Base-by-base conservation (phyloP, 1,140 invertebrate genomes). In the Cydia pomonella region DNA sequence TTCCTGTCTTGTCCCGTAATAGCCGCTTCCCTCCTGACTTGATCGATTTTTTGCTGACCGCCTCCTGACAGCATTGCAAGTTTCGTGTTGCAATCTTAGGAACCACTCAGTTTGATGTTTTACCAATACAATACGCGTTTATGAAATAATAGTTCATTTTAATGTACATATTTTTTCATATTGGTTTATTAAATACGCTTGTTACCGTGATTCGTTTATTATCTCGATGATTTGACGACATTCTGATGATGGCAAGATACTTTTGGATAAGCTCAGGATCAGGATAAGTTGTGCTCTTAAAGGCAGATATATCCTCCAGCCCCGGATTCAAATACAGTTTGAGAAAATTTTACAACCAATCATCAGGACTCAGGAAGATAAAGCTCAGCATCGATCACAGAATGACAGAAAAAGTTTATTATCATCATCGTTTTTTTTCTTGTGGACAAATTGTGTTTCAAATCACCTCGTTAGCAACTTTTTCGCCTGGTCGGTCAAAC, bases 21-120 rank as follows among this genome's bases (percentile, higher is more conserved):
- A 69, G 64, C 64, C 64, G 64, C 64, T 69, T 69, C 64, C 64
- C 64, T 69, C 64, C 64, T 69, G 64, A 69, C 64, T 69, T 69
- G 64, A 69, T 69, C 64, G 64, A 69, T 69, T 69, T 69, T 69
- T 41, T 69, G 64, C 27, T 69, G 64, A 69, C 64, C 64, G 64
- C 64, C 64, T 69, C 29, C 27, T 29, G 33, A n/a, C 2, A 69
- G 27, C 64, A 13, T n/a, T n/a, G n/a, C n/a, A 69, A 69, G 64
- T 69, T 69, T 41, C 64, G 33, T 69, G 16, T 33, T 69, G 64
- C 64, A 41, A 66, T 29, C 27, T 66, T 66, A 21, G 21, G 21
- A 63, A 33, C 25, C 63, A 4, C 7, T 64, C 63, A n/a, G 10
- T 66, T 66, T 16, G 16, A 66, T 69, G n/a, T 13, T 69, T 38